Percentiles rank a stretch among this genome's conserved stretches.
These are phyloP conservation scores for Erpornis zantholeuca DNA, from an alignment of 2,113 vertebrate species.

Conservation along the genomic window DNA sequence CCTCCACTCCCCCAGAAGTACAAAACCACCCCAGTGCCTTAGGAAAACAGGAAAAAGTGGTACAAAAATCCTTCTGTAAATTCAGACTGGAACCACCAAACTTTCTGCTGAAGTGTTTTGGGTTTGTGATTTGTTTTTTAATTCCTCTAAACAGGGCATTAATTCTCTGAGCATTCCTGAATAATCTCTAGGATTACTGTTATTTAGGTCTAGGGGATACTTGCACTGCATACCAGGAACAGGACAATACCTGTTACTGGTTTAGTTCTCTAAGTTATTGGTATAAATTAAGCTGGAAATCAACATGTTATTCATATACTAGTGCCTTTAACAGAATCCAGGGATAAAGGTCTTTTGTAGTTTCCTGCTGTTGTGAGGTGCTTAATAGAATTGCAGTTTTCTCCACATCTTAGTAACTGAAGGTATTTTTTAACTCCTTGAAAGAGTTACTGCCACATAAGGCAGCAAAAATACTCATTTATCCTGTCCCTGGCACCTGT, in stretches of 20 bases:
- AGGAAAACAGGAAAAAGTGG: not conserved
- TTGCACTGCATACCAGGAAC: not conserved
- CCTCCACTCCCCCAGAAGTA: not conserved
- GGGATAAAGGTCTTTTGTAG: not conserved
- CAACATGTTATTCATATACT: not conserved
- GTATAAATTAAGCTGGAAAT: conserved; percentile 12
- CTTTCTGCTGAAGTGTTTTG: not conserved
- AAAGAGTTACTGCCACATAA: not conserved
- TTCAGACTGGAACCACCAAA: not conserved
- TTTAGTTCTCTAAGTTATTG: not conserved
- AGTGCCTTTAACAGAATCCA: conserved; percentile 17
- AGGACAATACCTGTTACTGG: not conserved
- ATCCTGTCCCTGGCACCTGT: not conserved
- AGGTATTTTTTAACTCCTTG: not conserved
- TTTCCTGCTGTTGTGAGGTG: not conserved
- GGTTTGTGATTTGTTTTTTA: not conserved
- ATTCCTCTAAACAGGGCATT: not conserved
- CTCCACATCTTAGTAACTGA: not conserved
- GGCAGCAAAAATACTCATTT: not conserved
- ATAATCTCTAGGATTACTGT: not conserved
- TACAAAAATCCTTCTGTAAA: not conserved
- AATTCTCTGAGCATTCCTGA: not conserved
- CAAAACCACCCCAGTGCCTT: conserved; percentile 23
- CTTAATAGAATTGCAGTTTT: not conserved
- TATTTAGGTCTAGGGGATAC: not conserved